Evolutionary conservation across 2,113 vertebrate species (phyloP).

Genomic region (Globicephala melas): DNA sequence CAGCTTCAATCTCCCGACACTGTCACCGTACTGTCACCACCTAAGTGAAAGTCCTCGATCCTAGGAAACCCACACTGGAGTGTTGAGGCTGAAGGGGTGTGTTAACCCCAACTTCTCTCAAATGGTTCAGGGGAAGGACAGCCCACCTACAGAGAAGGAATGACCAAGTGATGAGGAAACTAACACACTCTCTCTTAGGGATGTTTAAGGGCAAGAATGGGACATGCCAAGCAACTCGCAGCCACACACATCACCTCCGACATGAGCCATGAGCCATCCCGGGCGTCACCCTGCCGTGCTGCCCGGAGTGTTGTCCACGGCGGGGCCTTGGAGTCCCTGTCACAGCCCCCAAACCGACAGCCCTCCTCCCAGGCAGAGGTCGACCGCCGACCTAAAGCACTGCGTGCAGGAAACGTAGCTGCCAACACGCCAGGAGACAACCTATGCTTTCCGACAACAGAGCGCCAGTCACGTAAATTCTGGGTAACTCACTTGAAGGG

Average conservation of each 20-base stretch:
- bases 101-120: background rate
- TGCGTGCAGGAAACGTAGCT: rapidly evolving
- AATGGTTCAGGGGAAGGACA: too few relatives aligned
- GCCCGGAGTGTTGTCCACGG: rapidly evolving
- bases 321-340: background rate
- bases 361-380: background rate
- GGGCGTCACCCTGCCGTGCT: rapidly evolving
- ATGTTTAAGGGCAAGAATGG: background rate
- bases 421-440: background rate
- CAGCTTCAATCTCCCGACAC: rapidly evolving
- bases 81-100: rapidly evolving
- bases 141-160: background rate
- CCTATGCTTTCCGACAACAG: rapidly evolving
- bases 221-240: too few relatives aligned
- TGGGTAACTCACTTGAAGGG: too few relatives aligned
- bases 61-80: background rate
- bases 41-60: rapidly evolving
- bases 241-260: rapidly evolving
- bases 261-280: rapidly evolving
- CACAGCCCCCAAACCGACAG: background rate
- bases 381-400: rapidly evolving
- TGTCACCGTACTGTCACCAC: rapidly evolving
- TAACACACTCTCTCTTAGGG: rapidly evolving
- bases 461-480: rapidly evolving
- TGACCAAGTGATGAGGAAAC: rapidly evolving